Percentiles rank a stretch among this genome's conserved stretches.
These are phyloP conservation scores for Erythrolamprus reginae DNA, from an alignment of 2,113 vertebrate species.

Conservation along the genomic window DNA sequence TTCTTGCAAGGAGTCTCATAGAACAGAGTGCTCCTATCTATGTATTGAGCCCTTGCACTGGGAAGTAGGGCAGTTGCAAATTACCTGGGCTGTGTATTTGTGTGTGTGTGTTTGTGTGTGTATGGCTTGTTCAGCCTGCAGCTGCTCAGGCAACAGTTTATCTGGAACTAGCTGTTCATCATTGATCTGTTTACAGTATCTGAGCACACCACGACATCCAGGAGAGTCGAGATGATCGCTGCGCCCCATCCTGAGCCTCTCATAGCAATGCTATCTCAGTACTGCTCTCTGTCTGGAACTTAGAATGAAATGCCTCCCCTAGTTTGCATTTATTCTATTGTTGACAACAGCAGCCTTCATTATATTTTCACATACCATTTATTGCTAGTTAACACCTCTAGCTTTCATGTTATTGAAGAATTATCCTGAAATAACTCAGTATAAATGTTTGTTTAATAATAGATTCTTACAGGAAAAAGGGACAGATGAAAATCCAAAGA, in stretches of 20 bases:
- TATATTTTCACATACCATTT: background rate
- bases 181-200: background rate
- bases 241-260: background rate
- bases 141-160: background rate
- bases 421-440: background rate
- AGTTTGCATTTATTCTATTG: background rate
- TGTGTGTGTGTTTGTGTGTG: too few species aligned
- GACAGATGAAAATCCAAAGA: background rate
- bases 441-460: background rate
- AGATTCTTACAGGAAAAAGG: background rate
- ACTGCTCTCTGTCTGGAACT: background rate
- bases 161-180: background rate
- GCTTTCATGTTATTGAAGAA: background rate
- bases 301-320: background rate
- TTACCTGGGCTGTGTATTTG: too few species aligned
- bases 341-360: background rate
- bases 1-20: background rate
- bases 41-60: background rate
- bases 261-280: background rate
- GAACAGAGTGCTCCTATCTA: background rate
- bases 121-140: too few species aligned
- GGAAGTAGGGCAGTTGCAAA: background rate
- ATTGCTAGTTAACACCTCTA: background rate
- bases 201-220: background rate
- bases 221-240: background rate